A percentile compares a stretch with the other conserved stretches of the same genome.
Conservation (phyloP, 2,888 invertebrate species). For the Antitype chi region DNA sequence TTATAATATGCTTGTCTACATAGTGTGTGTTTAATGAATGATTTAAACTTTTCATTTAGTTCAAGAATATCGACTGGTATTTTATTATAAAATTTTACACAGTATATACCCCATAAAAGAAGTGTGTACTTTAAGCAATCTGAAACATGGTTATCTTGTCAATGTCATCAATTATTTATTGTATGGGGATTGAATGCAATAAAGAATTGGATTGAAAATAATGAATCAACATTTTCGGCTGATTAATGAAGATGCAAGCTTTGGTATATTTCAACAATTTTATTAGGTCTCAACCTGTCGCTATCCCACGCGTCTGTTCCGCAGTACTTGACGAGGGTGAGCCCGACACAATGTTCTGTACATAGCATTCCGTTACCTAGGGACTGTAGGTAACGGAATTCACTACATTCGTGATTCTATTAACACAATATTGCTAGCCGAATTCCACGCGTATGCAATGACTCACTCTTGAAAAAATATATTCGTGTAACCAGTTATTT, state of each 20-base stretch:
- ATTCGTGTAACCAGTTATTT: background rate
- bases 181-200: background rate
- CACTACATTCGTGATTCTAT: background rate
- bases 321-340: constrained; percentile 47
- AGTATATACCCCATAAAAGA: too few species aligned
- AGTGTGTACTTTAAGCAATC: too few species aligned
- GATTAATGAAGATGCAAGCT: constrained; percentile 28
- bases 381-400: background rate
- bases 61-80: too few species aligned
- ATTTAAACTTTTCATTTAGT: too few species aligned
- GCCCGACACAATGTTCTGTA: constrained; percentile 19
- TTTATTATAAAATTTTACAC: too few species aligned
- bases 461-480: background rate
- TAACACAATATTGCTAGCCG: constrained; percentile 4
- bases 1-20: too few species aligned
- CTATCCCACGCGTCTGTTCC: background rate
- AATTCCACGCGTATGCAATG: background rate
- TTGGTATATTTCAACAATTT: constrained; percentile 18
- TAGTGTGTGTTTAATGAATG: too few species aligned
- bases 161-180: too few species aligned
- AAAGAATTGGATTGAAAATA: background rate
- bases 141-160: too few species aligned
- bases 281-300: constrained; percentile 28
- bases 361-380: constrained; percentile 14
- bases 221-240: background rate